These are phyloP conservation scores for Xenentodon cancila DNA, from an alignment of 2,797 vertebrate genomes.

Conservation along the genomic window DNA sequence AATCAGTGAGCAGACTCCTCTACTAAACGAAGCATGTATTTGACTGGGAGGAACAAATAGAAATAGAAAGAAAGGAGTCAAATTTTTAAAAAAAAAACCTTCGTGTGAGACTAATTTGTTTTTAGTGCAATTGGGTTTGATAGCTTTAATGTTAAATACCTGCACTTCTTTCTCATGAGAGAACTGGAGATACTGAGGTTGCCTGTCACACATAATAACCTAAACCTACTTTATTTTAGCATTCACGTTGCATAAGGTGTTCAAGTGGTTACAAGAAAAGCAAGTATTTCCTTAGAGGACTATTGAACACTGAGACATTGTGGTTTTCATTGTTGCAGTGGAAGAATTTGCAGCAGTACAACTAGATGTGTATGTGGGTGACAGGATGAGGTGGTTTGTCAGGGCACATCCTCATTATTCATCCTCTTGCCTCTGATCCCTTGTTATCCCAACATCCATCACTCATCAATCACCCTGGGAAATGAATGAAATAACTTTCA, in stretches of 20 bases:
- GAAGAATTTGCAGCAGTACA: constrained; percentile 9
- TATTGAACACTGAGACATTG: constrained; percentile 11
- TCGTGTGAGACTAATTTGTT: not conserved
- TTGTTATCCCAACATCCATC: constrained; percentile 65
- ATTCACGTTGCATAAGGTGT: not conserved
- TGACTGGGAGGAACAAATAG: not conserved
- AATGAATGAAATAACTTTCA: constrained; percentile 46
- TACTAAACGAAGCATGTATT: not conserved
- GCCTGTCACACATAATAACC: not conserved
- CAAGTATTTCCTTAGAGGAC: constrained; percentile 14
- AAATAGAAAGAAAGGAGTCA: not conserved
- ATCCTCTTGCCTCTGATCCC: constrained; percentile 57
- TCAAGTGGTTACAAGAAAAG: constrained; percentile 18
- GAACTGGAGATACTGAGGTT: not conserved
- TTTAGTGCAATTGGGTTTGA: no score
- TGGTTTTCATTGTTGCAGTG: not conserved
- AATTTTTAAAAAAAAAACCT: not conserved
- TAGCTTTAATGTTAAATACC: not conserved
- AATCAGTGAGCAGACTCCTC: not conserved
- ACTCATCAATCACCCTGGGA: constrained; percentile 50
- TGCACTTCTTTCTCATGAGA: not conserved
- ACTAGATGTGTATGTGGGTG: constrained; percentile 1
- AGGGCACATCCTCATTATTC: constrained; percentile 61
- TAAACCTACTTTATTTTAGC: not conserved
- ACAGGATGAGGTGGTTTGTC: constrained; percentile 36